Evolutionary conservation across 2,797 vertebrate genomes (phyloP).

Genomic region (Sebastes hubbsi): DNA sequence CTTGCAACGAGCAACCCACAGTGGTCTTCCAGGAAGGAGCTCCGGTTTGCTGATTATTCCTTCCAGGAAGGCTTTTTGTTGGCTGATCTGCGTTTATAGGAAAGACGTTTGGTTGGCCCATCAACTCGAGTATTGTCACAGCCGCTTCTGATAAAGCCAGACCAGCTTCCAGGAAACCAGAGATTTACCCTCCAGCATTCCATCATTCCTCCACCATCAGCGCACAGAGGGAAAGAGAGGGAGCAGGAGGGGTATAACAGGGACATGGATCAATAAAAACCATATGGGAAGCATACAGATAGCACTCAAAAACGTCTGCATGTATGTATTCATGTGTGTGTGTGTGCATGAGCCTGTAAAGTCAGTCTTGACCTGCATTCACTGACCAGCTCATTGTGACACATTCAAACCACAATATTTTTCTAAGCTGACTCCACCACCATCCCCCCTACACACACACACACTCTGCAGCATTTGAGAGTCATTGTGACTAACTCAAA

Average conservation of each 20-base stretch:
- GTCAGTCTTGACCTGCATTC: constrained; percentile 22
- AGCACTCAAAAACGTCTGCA: constrained; percentile 25
- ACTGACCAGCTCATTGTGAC: constrained; percentile 54
- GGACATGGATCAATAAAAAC: constrained; percentile 77
- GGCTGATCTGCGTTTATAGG: constrained; percentile 68
- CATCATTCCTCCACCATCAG: constrained; percentile 80
- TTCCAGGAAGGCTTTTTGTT: constrained; percentile 77
- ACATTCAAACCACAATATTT: constrained; percentile 46
- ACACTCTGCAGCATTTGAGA: neutral
- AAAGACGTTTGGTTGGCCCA: constrained; percentile 70
- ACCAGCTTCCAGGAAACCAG: constrained; percentile 82
- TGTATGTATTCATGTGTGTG: constrained; percentile 7
- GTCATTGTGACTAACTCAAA: constrained; percentile 44
- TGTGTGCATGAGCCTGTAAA: constrained; percentile 16
- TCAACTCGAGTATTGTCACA: constrained; percentile 78
- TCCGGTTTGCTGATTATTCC: constrained; percentile 68
- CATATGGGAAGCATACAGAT: constrained; percentile 76
- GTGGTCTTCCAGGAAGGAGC: constrained; percentile 75
- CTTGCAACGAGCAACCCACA: constrained; percentile 36
- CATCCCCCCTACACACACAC: neutral
- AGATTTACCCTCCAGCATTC: constrained; percentile 80
- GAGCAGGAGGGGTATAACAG: constrained; percentile 56
- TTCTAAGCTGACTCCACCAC: constrained; percentile 28
- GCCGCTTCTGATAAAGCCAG: constrained; percentile 81
- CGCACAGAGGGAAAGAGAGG: constrained; percentile 34